These are phyloP conservation scores for Lethrus apterus DNA, from an alignment of 1,140 invertebrate species.

Conservation along the genomic window DNA sequence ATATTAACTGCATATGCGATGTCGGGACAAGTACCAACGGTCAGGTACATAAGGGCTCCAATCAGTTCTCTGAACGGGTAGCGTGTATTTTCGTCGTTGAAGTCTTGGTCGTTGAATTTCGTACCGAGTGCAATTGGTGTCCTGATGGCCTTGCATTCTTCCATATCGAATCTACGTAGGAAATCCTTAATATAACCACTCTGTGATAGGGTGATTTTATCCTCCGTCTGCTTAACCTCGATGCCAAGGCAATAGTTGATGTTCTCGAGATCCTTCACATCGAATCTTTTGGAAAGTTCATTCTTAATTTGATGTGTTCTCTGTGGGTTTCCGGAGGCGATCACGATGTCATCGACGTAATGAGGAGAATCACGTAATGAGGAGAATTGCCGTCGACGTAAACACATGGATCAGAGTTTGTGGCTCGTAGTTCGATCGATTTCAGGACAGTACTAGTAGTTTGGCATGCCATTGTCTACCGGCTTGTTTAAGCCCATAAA, in stretches of 20 bases:
- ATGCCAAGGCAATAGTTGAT: neutral
- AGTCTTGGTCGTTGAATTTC: too few species aligned
- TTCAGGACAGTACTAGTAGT: neutral
- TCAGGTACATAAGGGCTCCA: slow-evolving; percentile 38
- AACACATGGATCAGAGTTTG: neutral
- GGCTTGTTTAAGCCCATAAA: neutral
- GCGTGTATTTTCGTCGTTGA: too few species aligned
- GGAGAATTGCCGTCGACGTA: too few species aligned
- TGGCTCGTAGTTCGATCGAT: neutral
- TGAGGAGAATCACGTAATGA: too few species aligned
- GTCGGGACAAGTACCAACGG: slow-evolving; percentile 38
- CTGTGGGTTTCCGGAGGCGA: neutral
- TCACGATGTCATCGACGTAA: neutral
- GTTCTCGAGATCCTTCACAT: neutral
- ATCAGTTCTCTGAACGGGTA: slow-evolving; percentile 37
- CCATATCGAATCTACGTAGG: neutral
- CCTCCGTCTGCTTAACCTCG: neutral
- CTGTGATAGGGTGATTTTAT: neutral
- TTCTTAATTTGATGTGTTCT: neutral
- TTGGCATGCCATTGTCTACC: neutral
- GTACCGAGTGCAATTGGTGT: neutral
- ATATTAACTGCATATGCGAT: slow-evolving; percentile 38
- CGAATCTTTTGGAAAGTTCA: neutral
- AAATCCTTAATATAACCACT: neutral
- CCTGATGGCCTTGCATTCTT: neutral